Evolutionary conservation across 2,797 vertebrate genomes (phyloP).

Genomic region (Coreius guichenoti): DNA sequence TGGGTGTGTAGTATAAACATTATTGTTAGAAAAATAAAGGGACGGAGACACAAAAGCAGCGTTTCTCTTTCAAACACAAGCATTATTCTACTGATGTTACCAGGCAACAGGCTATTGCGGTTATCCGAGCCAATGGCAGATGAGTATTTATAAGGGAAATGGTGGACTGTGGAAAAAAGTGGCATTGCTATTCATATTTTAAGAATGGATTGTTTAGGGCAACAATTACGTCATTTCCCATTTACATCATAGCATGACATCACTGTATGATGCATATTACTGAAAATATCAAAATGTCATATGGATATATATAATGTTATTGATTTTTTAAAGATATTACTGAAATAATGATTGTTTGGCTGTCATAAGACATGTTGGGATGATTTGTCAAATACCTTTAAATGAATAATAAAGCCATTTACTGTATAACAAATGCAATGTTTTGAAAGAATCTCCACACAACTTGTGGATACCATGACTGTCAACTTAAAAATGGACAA

Average conservation of each 20-base stretch:
- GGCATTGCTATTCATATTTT: conserved; percentile 1
- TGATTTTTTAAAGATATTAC: not conserved
- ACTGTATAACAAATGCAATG: not conserved
- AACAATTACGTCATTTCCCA: not conserved
- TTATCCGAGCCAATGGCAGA: conserved; percentile 61
- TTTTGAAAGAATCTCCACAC: not conserved
- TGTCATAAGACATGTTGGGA: not conserved
- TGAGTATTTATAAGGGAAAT: conserved; percentile 24
- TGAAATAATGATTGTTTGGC: not conserved
- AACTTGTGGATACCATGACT: not conserved
- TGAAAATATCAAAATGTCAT: not conserved
- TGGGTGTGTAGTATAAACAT: conserved; percentile 43
- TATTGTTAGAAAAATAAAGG: conserved; percentile 24
- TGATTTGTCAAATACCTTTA: not conserved
- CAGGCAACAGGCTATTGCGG: conserved; percentile 78
- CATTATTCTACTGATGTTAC: conserved; percentile 74
- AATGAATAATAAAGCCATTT: not conserved
- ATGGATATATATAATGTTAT: not conserved
- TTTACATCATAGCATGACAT: conserved; percentile 8
- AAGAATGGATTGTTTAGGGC: not conserved
- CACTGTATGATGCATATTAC: not conserved
- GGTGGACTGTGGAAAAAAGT: conserved; percentile 18
- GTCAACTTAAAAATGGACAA: not conserved
- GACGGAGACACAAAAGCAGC: conserved; percentile 55
- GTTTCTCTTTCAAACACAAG: conserved; percentile 56